Evolutionary conservation across 2,113 vertebrate genomes (phyloP).

Genomic region (Baryphthengus martii): DNA sequence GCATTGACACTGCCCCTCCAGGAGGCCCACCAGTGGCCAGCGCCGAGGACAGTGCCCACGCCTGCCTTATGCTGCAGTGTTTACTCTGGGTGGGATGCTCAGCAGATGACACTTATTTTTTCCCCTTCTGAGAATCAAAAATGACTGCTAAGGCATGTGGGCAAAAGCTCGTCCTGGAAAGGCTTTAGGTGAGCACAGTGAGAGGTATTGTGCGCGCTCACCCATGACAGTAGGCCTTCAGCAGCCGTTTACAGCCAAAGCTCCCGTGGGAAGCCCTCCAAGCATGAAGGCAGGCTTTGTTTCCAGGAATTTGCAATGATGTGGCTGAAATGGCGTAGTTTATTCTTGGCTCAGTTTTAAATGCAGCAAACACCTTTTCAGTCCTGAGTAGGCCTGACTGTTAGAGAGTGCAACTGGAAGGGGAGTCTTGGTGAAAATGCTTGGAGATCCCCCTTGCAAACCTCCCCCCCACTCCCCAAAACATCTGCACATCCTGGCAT

Average conservation of each 20-base stretch:
- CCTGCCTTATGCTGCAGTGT: not conserved
- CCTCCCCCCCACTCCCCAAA: not conserved
- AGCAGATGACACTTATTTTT: conserved; percentile 16
- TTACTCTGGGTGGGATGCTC: not conserved
- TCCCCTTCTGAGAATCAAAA: not conserved
- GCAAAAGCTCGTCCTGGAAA: not conserved
- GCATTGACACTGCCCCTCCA: not conserved
- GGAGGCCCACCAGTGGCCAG: not conserved
- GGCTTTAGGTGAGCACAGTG: not conserved
- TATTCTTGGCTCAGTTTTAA: conserved; percentile 19
- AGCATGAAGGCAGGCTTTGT: conserved; percentile 53
- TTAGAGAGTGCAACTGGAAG: not conserved
- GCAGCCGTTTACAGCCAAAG: conserved; percentile 8
- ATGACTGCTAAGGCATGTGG: not conserved
- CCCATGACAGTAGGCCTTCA: not conserved
- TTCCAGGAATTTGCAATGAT: conserved; percentile 29
- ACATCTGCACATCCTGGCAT: not conserved
- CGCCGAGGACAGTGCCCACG: not conserved
- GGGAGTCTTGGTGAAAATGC: not conserved
- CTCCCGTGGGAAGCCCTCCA: conserved; percentile 17
- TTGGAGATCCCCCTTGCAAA: not conserved
- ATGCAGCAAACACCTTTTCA: not conserved
- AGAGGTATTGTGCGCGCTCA: not conserved
- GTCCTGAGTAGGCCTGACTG: not conserved
- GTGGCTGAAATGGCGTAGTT: not conserved